Base-by-base conservation (phyloP, 2,797 vertebrate species). In the Helarctos malayanus region DNA sequence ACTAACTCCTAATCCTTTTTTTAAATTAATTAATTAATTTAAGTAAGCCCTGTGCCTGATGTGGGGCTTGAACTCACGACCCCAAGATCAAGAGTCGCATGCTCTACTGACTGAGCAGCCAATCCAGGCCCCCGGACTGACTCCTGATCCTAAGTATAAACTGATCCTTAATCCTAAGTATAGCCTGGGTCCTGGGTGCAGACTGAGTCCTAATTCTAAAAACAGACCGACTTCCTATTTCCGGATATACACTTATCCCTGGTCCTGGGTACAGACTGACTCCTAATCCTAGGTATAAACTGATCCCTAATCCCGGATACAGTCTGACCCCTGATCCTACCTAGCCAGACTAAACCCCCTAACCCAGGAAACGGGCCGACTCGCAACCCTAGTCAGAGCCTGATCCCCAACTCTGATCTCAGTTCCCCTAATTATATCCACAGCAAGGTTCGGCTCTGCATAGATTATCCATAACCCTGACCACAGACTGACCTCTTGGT, bases 341-440 rank as follows among this genome's bases (percentile, higher is more conserved):
- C 56, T 88, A 86, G 54, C 54, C 71, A 88, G 45, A 35, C n/a
- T 54, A 84, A 97, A 71, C 56, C 41, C 11, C n/a, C 78, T 79
- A 86, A 47, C 27, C 79, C 73, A 56, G 89, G 76, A 91, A 89
- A 89, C 19, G 84, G n/a, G 41, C 52, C 91, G 94, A 94, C 23
- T 91, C 56, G 84, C 65, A 79, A 88, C 52, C 65, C 73, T 89
- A 65, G 81, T 76, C 88, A 93, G 38, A 96, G 23, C 59, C 71
- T 88, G 52, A 93, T 45, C 69, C 49, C 93, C 83, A 97, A 81
- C 21, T 45, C 89, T 73, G 54, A 87, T 83, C 86, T 89, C 80
- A 49, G 54, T 63, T n/a, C 68, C 35, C 57, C 38, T 79, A 92
- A 90, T 68, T 47, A 69, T 94, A 61, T 47, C 69, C 91, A 94